Conservation (phyloP, 2,888 invertebrate genomes). For the Sinopyrophorus schimmeli region DNA sequence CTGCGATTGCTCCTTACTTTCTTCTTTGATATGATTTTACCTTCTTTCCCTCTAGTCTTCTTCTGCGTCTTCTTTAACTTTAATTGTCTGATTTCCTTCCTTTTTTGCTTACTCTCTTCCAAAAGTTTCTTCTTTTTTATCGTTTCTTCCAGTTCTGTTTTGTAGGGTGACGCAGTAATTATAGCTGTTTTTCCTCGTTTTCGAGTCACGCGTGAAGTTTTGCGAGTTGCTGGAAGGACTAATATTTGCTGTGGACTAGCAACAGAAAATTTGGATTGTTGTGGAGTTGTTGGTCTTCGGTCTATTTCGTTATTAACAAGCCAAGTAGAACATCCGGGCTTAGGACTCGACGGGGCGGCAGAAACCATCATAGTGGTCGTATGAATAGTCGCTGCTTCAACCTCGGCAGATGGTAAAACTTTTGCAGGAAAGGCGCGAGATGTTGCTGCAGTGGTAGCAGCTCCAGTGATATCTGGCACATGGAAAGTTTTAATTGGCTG, state of each 20-base stretch:
- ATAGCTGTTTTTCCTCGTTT: conserved; percentile 6
- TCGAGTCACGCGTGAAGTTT: neutral
- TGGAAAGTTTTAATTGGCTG: too few relatives aligned
- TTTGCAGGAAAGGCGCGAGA: too few relatives aligned
- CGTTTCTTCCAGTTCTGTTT: conserved; percentile 6
- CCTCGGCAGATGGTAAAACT: too few relatives aligned
- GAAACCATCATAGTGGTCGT: too few relatives aligned
- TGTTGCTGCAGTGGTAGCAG: too few relatives aligned
- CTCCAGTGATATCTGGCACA: too few relatives aligned
- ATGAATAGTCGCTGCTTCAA: too few relatives aligned
- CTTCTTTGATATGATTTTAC: neutral
- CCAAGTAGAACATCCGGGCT: too few relatives aligned
- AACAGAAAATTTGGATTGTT: neutral
- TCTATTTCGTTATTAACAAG: neutral
- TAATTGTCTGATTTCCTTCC: too few relatives aligned
- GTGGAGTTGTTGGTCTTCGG: neutral
- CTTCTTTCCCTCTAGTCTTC: neutral
- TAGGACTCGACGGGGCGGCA: too few relatives aligned
- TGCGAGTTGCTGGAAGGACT: neutral
- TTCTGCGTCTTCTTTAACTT: too few relatives aligned
- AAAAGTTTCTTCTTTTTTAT: neutral
- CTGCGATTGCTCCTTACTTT: neutral
- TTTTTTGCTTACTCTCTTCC: neutral
- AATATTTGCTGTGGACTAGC: neutral
- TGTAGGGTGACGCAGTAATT: conserved; percentile 3